Conservation (phyloP, 2,888 invertebrate species). For the Himalopsyche tibetana region DNA sequence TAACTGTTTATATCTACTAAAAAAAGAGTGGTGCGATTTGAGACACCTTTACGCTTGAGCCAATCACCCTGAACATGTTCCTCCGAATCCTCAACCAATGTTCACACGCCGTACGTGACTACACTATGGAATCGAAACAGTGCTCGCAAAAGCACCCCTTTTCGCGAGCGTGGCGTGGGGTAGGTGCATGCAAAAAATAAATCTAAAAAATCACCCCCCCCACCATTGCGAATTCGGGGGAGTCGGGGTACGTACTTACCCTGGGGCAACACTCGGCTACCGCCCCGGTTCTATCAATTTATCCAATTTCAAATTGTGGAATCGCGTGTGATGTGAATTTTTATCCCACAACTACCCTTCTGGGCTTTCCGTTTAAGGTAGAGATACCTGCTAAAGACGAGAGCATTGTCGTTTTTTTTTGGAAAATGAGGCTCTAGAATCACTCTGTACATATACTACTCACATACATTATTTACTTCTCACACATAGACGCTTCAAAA, state of each 20-base stretch:
- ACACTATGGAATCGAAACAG: slow-evolving; percentile 49
- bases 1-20: slow-evolving; percentile 1
- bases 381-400: slow-evolving; percentile 38
- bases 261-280: slow-evolving; percentile 50
- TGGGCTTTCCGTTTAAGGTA: slow-evolving; percentile 46
- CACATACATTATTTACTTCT: too few species aligned
- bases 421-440: background rate
- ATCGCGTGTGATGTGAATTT: slow-evolving; percentile 65
- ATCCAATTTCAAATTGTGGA: slow-evolving; percentile 66
- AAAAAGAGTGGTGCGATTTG: background rate
- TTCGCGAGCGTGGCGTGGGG: slow-evolving; percentile 47
- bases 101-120: slow-evolving; percentile 64
- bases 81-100: slow-evolving; percentile 64
- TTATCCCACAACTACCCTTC: slow-evolving; percentile 58
- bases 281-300: slow-evolving; percentile 65
- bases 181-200: slow-evolving; percentile 55
- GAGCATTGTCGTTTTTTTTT: slow-evolving; percentile 23
- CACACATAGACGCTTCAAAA: too few species aligned
- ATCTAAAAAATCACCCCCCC: slow-evolving; percentile 57
- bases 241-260: slow-evolving; percentile 51
- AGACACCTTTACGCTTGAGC: slow-evolving; percentile 23
- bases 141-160: slow-evolving; percentile 50
- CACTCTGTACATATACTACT: background rate
- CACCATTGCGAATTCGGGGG: slow-evolving; percentile 46
- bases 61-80: slow-evolving; percentile 63